These are phyloP conservation scores for Sarcophaga rosellei DNA, from an alignment of 2,888 invertebrate genomes.

Conservation along the genomic window DNA sequence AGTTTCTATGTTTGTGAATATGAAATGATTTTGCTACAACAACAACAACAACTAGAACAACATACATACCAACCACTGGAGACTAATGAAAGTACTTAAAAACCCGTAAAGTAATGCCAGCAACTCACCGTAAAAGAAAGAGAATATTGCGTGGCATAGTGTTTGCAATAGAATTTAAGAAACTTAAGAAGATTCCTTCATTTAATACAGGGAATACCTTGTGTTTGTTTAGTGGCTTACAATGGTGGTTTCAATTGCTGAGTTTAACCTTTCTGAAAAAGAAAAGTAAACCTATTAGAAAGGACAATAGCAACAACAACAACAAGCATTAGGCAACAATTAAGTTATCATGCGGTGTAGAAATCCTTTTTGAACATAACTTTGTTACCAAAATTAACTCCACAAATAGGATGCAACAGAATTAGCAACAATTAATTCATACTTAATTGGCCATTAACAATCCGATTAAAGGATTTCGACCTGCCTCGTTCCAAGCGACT, in stretches of 20 bases:
- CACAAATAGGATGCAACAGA: conserved; percentile 10
- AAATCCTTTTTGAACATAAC: conserved; percentile 62
- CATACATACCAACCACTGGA: conserved; percentile 24
- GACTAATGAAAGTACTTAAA: conserved; percentile 64
- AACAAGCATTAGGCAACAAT: conserved; percentile 59
- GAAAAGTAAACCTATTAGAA: no score
- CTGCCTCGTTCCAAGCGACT: no score
- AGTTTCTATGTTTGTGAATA: neutral
- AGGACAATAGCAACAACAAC: neutral
- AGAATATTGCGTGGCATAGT: no score
- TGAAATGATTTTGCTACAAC: neutral
- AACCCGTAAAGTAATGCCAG: conserved; percentile 18
- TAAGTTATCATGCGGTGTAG: conserved; percentile 55
- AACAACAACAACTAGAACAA: neutral
- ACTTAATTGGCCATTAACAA: no score
- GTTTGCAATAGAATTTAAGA: no score
- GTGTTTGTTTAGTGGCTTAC: no score
- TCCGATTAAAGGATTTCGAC: no score
- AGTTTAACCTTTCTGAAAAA: no score
- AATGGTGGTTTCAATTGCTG: no score
- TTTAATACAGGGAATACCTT: no score
- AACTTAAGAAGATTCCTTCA: no score
- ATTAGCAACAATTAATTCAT: no score
- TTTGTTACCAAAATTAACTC: conserved; percentile 55
- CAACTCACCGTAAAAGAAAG: neutral